Conservation (phyloP, 2,797 vertebrate species). For the Knipowitschia caucasica region DNA sequence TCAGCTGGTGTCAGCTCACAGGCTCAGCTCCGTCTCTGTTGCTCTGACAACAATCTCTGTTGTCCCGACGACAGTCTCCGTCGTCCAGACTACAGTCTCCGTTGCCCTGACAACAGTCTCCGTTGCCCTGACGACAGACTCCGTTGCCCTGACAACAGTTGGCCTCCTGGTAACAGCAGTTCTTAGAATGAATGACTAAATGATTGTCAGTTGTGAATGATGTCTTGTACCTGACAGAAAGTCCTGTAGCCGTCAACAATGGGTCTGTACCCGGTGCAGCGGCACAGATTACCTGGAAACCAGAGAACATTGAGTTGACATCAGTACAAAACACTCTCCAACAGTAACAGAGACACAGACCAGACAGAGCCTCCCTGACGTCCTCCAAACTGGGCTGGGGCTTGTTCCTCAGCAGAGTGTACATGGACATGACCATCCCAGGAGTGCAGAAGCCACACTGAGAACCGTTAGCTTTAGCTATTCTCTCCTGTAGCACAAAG, state of each 20-base stretch:
- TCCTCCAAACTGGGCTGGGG: constrained; percentile 78
- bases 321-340: too few relatives aligned
- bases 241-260: constrained; percentile 75
- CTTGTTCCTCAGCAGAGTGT: constrained; percentile 84
- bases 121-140: constrained; percentile 31
- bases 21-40: neutral
- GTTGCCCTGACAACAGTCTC: constrained; percentile 43
- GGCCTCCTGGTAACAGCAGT: constrained; percentile 35
- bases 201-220: too few relatives aligned
- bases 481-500: constrained; percentile 77
- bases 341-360: constrained; percentile 73
- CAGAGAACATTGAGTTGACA: too few relatives aligned
- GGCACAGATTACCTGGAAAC: constrained; percentile 74
- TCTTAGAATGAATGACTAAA: neutral
- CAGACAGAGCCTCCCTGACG: constrained; percentile 75
- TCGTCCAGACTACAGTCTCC: constrained; percentile 43
- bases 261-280: constrained; percentile 77
- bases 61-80: constrained; percentile 29
- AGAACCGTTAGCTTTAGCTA: constrained; percentile 86
- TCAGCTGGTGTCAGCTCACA: constrained; percentile 27
- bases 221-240: constrained; percentile 66
- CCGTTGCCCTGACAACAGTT: constrained; percentile 43
- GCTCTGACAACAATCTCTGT: constrained; percentile 3
- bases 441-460: constrained; percentile 93
- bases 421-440: constrained; percentile 94